Percentiles rank a stretch among this genome's conserved stretches.
These are phyloP conservation scores for Rostratula benghalensis DNA, from an alignment of 2,113 vertebrate species.

Conservation along the genomic window DNA sequence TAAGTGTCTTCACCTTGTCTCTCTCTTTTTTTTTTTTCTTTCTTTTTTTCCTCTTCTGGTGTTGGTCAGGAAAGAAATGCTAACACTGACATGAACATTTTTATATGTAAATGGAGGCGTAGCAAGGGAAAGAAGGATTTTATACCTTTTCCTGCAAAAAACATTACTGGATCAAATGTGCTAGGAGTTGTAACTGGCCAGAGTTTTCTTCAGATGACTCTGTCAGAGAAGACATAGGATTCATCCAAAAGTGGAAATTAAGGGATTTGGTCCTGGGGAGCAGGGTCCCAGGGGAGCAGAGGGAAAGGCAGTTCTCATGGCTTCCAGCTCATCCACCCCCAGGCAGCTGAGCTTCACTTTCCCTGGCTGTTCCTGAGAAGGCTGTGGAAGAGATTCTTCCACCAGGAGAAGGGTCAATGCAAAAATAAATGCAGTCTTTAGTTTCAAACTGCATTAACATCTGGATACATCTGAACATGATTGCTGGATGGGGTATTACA, in stretches of 20 bases:
- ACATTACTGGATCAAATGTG: not conserved
- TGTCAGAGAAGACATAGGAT: not conserved
- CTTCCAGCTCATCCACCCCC: not conserved
- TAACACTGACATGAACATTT: not conserved
- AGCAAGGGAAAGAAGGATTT: not conserved
- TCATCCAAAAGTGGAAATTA: not conserved
- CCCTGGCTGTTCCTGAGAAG: not conserved
- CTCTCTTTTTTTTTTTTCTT: not conserved
- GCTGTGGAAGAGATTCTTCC: not conserved
- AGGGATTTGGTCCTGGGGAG: not conserved
- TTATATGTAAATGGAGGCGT: not conserved
- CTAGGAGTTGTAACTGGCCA: not conserved
- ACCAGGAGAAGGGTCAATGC: not conserved
- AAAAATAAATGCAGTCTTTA: not conserved
- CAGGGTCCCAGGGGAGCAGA: not conserved
- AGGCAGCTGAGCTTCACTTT: not conserved
- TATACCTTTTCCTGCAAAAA: not conserved
- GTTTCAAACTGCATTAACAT: constrained; percentile 32
- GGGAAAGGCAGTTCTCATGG: not conserved
- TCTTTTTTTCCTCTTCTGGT: not conserved
- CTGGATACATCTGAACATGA: not conserved
- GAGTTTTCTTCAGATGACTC: not conserved
- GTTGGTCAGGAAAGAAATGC: not conserved
- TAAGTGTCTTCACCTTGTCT: not conserved
- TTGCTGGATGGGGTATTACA: not conserved